Conservation (phyloP, 92 coral and sea anemone species). For the Blastomussa wellsi region DNA sequence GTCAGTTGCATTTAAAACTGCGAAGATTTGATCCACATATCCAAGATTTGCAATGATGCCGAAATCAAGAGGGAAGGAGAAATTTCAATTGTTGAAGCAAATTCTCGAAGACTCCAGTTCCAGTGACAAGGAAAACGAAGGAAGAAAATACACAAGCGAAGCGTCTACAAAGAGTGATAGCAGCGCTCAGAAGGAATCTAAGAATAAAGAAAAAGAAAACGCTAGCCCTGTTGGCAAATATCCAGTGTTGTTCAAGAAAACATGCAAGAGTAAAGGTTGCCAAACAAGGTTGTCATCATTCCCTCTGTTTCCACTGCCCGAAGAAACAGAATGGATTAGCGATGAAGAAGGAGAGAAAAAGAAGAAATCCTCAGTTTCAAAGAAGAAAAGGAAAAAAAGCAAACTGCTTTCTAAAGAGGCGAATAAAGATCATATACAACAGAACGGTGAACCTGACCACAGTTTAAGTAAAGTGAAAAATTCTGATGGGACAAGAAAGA, state of each 20-base stretch:
- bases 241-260: constrained; percentile 65
- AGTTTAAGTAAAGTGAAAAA: constrained; percentile 40
- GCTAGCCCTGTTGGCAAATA: constrained; percentile 71
- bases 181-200: constrained; percentile 1
- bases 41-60: constrained; percentile 40
- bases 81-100: constrained; percentile 73
- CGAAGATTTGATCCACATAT: neutral
- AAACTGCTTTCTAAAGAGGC: neutral
- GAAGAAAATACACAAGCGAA: constrained; percentile 16
- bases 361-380: neutral
- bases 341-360: constrained; percentile 54
- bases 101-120: constrained; percentile 71
- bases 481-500: constrained; percentile 74
- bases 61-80: constrained; percentile 57
- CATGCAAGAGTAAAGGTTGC: constrained; percentile 69
- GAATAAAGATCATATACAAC: constrained; percentile 15
- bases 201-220: constrained; percentile 16
- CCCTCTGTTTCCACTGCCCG: constrained; percentile 78
- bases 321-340: constrained; percentile 83
- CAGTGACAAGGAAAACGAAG: constrained; percentile 23
- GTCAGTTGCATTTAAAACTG: neutral
- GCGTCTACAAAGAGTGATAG: neutral
- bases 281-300: constrained; percentile 80
- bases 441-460: constrained; percentile 7
- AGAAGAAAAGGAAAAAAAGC: constrained; percentile 30